phyloP scores from a whole-genome alignment of 2,888 invertebrate species.

The Leistus spinibarbis region DNA sequence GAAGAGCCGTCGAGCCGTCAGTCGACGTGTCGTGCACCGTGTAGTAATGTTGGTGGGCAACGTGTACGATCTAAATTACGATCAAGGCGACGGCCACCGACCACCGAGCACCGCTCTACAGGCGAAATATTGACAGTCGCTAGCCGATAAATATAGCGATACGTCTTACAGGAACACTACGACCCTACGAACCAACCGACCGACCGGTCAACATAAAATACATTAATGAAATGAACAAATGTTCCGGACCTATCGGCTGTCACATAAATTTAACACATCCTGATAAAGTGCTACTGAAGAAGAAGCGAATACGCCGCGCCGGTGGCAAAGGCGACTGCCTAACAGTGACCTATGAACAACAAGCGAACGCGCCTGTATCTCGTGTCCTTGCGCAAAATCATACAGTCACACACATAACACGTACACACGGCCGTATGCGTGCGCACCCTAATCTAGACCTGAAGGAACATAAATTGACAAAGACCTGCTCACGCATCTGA shows the following conservation, averaged over 20 bases:
- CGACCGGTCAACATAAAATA: slow-evolving; percentile 31
- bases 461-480: slow-evolving; percentile 31
- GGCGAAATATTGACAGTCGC: slow-evolving; percentile 31
- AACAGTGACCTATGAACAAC: not conserved
- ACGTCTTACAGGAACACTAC: slow-evolving; percentile 25
- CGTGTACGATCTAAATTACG: slow-evolving; percentile 12
- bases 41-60: not conserved
- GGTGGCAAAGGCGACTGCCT: not conserved
- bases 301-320: not conserved
- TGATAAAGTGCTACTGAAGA: slow-evolving; percentile 33
- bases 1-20: not conserved
- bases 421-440: not conserved
- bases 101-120: not conserved
- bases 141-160: slow-evolving; percentile 34
- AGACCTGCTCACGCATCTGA: slow-evolving; percentile 23
- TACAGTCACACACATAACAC: slow-evolving; percentile 31
- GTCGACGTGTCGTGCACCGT: not conserved
- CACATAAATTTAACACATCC: slow-evolving; percentile 39
- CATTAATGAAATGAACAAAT: slow-evolving; percentile 40
- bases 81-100: slow-evolving; percentile 33
- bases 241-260: slow-evolving; percentile 40
- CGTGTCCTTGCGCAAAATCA: slow-evolving; percentile 35
- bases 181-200: slow-evolving; percentile 1
- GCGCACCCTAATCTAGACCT: slow-evolving; percentile 29
- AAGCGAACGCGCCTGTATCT: not conserved